Evolutionary conservation across 2,888 invertebrate species (phyloP), one percentile per base, ranked within the genome.

Genomic region (Frankliniella fusca): DNA sequence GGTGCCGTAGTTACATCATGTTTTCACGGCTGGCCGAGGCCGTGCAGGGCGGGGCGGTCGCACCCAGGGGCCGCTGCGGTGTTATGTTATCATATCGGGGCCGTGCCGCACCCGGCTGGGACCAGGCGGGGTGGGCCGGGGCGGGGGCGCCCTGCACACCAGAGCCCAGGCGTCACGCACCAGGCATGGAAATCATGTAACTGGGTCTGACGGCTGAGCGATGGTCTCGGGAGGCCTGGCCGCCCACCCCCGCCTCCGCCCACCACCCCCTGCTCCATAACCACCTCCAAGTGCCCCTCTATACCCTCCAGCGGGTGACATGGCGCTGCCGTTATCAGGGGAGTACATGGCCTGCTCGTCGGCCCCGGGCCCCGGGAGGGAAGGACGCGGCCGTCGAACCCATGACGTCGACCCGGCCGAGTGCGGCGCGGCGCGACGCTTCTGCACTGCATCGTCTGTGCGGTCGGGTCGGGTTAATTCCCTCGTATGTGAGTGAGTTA

Each of bases 161-260:
- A 38, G 38, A 38, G 38, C 38, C 38, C 38, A 54, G 54, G 54
- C 54, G 54, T 20, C 54, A 54, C 54, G 54, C 54, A 54, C 38
- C 38, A 38, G 38, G 54, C 70, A 70, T 70, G 70, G 70, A 70
- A 70, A 76, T 76, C 70, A 76, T 76, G 70, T 76, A 76, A 76
- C 70, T 27, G 11, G 70, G 70, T 9, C 70, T 76, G 70, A 76
- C 70, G 70, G 9, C 70, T 76, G 70, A 76, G 70, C 70, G 70
- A 76, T 76, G 70, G 70, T 27, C 70, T 27, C 70, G 23, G 11
- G 70, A 12, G 70, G 12, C 27, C 54, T 54, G 54, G 54, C 54
- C 2, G 23, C 70, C n/a, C 70, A 2, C 70, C n/a, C n/a, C 65
- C 18, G 20, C 65, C 65, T n/a, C 23, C 70, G n/a, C 70, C 70